Evolutionary conservation across 2,113 vertebrate genomes (phyloP).

Genomic region (Melanerpes aurifrons): DNA sequence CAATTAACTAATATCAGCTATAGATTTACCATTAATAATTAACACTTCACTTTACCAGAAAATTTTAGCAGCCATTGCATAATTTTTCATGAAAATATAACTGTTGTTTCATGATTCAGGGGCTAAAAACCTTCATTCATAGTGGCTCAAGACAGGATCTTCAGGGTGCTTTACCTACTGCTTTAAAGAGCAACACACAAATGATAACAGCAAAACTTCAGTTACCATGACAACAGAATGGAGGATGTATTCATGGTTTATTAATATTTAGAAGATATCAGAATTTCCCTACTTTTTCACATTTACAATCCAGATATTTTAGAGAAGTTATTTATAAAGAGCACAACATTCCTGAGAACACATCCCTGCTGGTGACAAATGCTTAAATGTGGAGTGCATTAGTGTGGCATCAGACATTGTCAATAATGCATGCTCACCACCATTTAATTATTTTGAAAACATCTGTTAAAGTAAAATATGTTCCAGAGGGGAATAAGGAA

Average conservation of each 20-base stretch:
- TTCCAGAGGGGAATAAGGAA: constrained; percentile 65
- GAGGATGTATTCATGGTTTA: not conserved
- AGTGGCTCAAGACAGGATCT: not conserved
- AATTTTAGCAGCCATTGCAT: not conserved
- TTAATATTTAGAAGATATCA: constrained; percentile 41
- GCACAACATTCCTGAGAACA: constrained; percentile 56
- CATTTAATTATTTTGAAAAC: constrained; percentile 80
- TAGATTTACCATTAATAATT: not conserved
- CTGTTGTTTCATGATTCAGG: not conserved
- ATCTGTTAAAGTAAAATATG: constrained; percentile 75
- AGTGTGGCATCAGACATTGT: constrained; percentile 72
- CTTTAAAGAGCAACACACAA: not conserved
- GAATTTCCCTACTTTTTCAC: not conserved
- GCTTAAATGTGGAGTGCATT: constrained; percentile 62
- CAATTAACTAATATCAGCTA: not conserved
- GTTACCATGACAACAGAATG: constrained; percentile 1
- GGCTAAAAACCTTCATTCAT: not conserved
- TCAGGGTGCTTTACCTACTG: not conserved
- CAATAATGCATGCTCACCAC: constrained; percentile 75
- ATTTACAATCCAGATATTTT: not conserved
- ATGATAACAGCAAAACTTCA: not conserved
- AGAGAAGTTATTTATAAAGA: constrained; percentile 62
- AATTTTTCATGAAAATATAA: not conserved
- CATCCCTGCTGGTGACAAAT: constrained; percentile 60
- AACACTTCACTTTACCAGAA: not conserved